Percentiles rank a stretch among this genome's conserved stretches.
These are phyloP conservation scores for Linnaemya vulpina DNA, from an alignment of 2,888 invertebrate genomes.

Conservation along the genomic window DNA sequence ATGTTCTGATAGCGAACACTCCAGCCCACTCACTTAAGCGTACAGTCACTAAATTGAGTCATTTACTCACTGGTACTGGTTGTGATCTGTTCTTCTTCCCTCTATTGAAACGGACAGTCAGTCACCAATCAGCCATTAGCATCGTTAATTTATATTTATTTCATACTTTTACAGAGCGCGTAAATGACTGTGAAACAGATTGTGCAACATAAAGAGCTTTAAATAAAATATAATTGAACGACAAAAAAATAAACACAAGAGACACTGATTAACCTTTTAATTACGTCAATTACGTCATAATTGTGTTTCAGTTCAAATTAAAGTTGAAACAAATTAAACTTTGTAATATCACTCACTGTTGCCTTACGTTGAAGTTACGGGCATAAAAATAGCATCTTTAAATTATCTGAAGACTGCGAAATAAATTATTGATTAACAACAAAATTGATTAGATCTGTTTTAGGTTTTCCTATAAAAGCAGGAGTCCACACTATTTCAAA, in stretches of 20 bases:
- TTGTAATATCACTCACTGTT: not conserved
- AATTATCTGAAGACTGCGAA: not conserved
- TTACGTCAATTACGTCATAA: constrained; percentile 63
- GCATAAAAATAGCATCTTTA: not conserved
- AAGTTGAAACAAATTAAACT: constrained; percentile 1
- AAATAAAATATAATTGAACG: constrained; percentile 26
- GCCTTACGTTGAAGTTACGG: not conserved
- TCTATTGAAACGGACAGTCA: not conserved
- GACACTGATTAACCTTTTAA: constrained; percentile 65
- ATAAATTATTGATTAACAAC: not conserved
- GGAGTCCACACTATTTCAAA: too few relatives aligned
- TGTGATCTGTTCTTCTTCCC: not conserved
- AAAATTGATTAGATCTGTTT: not conserved
- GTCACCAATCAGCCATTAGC: not conserved
- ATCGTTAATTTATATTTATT: not conserved
- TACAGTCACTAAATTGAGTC: not conserved
- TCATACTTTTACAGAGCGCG: not conserved
- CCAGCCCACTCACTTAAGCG: constrained; percentile 42
- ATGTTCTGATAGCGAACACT: constrained; percentile 36
- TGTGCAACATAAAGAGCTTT: constrained; percentile 23
- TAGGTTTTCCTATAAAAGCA: too few relatives aligned
- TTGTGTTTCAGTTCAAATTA: constrained; percentile 40
- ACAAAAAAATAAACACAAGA: constrained; percentile 26
- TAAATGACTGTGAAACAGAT: constrained; percentile 12
- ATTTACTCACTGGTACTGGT: not conserved